Base-by-base conservation (phyloP, 1,140 invertebrate species). In the Campoletis sonorensis region DNA sequence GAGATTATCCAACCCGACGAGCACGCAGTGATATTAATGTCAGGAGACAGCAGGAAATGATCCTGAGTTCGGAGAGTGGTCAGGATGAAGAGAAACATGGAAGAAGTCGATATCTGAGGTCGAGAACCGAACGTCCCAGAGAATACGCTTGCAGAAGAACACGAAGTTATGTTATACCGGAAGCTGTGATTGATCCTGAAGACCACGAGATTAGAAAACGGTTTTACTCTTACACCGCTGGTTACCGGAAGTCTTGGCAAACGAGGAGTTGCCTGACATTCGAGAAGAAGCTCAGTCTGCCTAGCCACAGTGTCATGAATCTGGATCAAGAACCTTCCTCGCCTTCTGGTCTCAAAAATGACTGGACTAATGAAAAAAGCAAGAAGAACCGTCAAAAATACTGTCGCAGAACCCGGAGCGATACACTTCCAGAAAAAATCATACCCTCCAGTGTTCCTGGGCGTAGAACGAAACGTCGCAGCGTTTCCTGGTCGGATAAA, bases 321-420 rank as follows among this genome's bases (percentile, higher is more conserved):
- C 37, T 64, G 4, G 76, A 78, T 67, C 76, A 27, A n/a, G 58
- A 71, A 16, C 15, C 45, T 40, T 71, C 49, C 13, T 40, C 73
- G 79, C 8, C 80, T 58, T 23, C 27, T 82, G 13, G 49, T 51
- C 0, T n/a, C 10, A 21, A 64, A 64, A 64, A 64, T 4, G 61
- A 64, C 5, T 64, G 3, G 1, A 64, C 61, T 3, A 79, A 82
- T 27, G 79, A 87, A 79, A 81, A 18, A 18, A 21, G 23, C 0
- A 71, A 16, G 18, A 71, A 71, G 18, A 71, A 71, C 40, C 30
- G 45, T 30, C 67, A 49, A 27, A 91, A 90, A 23, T 16, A 86
- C 4, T 91, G 90, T 37, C 85, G 88, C 27, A 90, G 90, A 77
- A 90, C 89, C 8, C 91, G 86, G 40, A 92, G 89, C 78, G 90